Evolutionary conservation across 1,140 invertebrate species (phyloP).

Genomic region (Drosophila murphyi): DNA sequence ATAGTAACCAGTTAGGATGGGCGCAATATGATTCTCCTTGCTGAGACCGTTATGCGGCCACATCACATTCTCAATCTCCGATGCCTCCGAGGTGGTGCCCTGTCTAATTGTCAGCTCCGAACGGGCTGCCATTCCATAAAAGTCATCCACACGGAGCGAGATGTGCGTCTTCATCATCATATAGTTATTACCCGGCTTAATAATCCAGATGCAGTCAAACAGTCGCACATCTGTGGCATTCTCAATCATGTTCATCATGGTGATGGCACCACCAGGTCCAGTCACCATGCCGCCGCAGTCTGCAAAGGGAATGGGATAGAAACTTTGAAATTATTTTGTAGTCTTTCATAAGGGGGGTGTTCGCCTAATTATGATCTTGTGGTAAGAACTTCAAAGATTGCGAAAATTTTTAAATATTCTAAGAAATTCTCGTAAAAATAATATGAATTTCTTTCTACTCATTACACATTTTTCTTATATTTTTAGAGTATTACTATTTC

Average conservation of each 20-base stretch:
- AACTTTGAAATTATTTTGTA: not conserved
- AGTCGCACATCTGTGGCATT: slow-evolving; percentile 85
- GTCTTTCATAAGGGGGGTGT: not conserved
- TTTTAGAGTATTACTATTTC: too few species aligned
- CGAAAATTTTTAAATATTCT: too few species aligned
- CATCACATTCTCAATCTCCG: slow-evolving; percentile 87
- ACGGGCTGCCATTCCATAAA: slow-evolving; percentile 88
- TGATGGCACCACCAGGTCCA: slow-evolving; percentile 90
- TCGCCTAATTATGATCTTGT: too few species aligned
- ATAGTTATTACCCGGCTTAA: slow-evolving; percentile 88
- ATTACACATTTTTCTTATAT: too few species aligned
- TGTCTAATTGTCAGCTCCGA: slow-evolving; percentile 88
- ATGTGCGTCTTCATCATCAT: slow-evolving; percentile 89
- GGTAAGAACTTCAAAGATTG: too few species aligned
- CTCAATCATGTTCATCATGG: slow-evolving; percentile 91
- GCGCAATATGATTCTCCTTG: slow-evolving; percentile 87
- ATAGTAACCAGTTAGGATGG: slow-evolving; percentile 89
- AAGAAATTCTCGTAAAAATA: too few species aligned
- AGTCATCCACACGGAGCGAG: slow-evolving; percentile 88
- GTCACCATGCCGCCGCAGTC: slow-evolving; percentile 91
- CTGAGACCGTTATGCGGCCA: slow-evolving; percentile 85
- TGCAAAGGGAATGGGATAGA: slow-evolving; percentile 11
- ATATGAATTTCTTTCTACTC: too few species aligned
- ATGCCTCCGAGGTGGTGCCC: slow-evolving; percentile 88
- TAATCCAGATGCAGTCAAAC: slow-evolving; percentile 91